These are phyloP conservation scores for Phylloscopus whistleri DNA, from an alignment of 2,113 vertebrate species.

Conservation along the genomic window DNA sequence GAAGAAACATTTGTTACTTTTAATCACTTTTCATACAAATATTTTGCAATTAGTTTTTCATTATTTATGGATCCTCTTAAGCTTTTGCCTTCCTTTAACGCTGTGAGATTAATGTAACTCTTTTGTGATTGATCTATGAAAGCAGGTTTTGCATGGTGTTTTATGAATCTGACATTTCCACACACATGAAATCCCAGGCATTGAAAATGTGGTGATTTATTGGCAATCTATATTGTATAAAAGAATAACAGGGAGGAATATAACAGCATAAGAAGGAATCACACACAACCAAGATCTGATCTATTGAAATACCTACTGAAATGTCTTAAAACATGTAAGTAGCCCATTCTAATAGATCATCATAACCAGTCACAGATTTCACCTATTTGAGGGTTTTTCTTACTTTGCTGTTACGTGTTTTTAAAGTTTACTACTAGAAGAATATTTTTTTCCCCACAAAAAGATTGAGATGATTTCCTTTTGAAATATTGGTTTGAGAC, in stretches of 20 bases:
- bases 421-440: background rate
- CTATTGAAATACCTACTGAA: background rate
- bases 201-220: background rate
- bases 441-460: rapidly evolving
- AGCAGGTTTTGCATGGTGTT: background rate
- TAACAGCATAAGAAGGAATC: background rate
- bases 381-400: background rate
- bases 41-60: background rate
- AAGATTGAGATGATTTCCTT: background rate
- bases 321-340: background rate
- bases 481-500: background rate
- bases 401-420: background rate
- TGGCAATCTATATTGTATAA: background rate
- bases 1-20: background rate
- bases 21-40: background rate
- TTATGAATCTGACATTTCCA: slow-evolving; percentile 14
- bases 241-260: background rate
- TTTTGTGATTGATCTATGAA: background rate
- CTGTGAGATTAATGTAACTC: background rate
- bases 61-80: background rate
- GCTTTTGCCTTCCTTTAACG: background rate
- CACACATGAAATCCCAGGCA: background rate
- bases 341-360: background rate
- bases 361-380: background rate
- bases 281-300: background rate